Evolutionary conservation across 2,888 invertebrate genomes (phyloP), one percentile per base, ranked within the genome.

Genomic region (Thumatha senex): DNA sequence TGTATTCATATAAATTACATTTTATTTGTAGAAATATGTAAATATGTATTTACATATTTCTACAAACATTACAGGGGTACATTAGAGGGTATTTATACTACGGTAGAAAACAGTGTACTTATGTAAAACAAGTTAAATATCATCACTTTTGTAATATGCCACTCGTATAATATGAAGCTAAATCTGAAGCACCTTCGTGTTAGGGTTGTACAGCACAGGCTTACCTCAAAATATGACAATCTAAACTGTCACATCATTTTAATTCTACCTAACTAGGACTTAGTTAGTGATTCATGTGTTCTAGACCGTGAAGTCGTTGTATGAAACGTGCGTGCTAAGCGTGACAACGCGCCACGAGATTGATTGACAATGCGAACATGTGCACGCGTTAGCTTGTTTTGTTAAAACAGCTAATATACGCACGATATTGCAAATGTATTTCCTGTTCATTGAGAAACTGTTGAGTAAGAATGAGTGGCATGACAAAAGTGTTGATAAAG

Each of bases 301-400:
- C 60, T 63, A 61, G 55, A 70, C 74, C 80, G 73, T 83, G 78
- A 77, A 80, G 50, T 41, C 54, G 69, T 24, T 24, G 18, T 70
- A 70, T 67, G 48, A 74, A 79, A 75, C 63, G 72, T 76, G 76
- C 77, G 76, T 79, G 73, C 67, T 76, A 72, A 62, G 71, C 75
- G 75, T 79, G 79, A 80, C 82, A 79, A 74, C 74, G 74, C 64
- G 70, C 74, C 67, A 73, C 75, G 70, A 76, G 79, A 77, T 78
- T 82, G 82, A 86, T 83, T 77, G 83, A 82, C 80, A 77, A 72
- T 74, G 75, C 69, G 71, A 76, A 78, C 66, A 68, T 65, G 70
- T 61, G 46, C 48, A 58, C 47, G 45, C 45, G 31, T 8, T 31
- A 53, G 48, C 67, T 71, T 65, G 54, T 66, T 70, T 72, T 63